Evolutionary conservation across 2,888 invertebrate species (phyloP).

Genomic region (Idaea dimidiata): DNA sequence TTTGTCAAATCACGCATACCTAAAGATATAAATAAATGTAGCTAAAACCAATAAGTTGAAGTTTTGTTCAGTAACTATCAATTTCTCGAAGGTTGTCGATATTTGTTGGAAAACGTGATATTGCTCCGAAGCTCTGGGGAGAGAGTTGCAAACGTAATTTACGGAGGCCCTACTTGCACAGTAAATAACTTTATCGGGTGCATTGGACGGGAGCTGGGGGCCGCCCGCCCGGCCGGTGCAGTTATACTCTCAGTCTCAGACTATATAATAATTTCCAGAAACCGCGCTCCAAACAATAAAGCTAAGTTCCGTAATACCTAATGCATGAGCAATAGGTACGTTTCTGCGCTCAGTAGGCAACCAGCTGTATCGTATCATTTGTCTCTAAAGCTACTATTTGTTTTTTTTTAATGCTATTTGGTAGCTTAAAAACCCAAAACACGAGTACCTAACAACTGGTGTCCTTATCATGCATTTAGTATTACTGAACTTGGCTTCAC

Average conservation of each 20-base stretch:
- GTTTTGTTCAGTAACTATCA: constrained; percentile 7
- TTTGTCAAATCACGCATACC: constrained; percentile 15
- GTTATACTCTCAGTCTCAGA: constrained; percentile 1
- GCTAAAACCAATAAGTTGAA: constrained; percentile 9
- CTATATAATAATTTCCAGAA: too few species aligned
- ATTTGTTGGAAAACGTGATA: constrained; percentile 41
- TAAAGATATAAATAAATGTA: constrained; percentile 5
- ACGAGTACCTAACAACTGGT: too few species aligned
- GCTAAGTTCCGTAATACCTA: too few species aligned
- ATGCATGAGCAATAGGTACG: too few species aligned
- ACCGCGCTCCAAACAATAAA: too few species aligned
- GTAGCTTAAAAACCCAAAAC: too few species aligned
- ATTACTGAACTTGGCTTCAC: too few species aligned
- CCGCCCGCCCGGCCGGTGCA: constrained; percentile 18
- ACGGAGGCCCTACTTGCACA: constrained; percentile 55
- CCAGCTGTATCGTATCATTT: too few species aligned
- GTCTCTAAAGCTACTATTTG: too few species aligned
- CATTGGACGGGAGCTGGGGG: constrained; percentile 40
- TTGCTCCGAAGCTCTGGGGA: constrained; percentile 50
- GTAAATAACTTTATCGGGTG: constrained; percentile 65
- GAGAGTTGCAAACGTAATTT: constrained; percentile 69
- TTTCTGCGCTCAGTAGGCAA: too few species aligned
- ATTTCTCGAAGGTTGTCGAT: constrained; percentile 28
- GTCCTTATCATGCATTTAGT: too few species aligned
- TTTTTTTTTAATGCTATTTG: too few species aligned